These are phyloP conservation scores for Heterotilapia buettikoferi DNA, from an alignment of 2,113 vertebrate genomes.

Conservation along the genomic window DNA sequence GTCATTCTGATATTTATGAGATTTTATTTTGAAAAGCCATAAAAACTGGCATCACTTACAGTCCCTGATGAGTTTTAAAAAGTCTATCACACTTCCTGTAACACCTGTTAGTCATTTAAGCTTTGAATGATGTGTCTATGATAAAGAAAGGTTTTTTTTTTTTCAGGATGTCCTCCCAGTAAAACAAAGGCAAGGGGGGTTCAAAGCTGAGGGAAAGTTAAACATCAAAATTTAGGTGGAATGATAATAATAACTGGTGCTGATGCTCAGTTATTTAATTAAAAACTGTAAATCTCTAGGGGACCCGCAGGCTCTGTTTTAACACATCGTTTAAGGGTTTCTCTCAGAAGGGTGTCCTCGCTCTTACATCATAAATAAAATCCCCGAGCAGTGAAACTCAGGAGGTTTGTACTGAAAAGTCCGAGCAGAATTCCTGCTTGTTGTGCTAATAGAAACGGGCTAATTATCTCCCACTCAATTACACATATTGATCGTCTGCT, in stretches of 20 bases:
- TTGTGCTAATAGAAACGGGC: constrained; percentile 15
- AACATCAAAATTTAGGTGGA: not conserved
- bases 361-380: not conserved
- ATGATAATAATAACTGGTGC: not conserved
- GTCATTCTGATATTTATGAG: not conserved
- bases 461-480: constrained; percentile 42
- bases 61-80: not conserved
- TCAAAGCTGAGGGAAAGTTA: not conserved
- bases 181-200: not conserved
- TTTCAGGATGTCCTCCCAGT: not conserved
- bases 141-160: not conserved
- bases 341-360: not conserved
- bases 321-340: not conserved
- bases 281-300: not conserved
- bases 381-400: not conserved
- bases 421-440: not conserved
- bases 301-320: not conserved
- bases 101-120: not conserved
- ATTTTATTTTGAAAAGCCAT: not conserved
- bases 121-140: not conserved
- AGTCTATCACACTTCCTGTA: not conserved
- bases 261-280: not conserved
- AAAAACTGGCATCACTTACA: not conserved
- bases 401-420: not conserved
- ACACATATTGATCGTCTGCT: constrained; percentile 30